Conservation (phyloP, 37 sponge, comb jelly and placozoan species). For the Cliona cf. orientalis region DNA sequence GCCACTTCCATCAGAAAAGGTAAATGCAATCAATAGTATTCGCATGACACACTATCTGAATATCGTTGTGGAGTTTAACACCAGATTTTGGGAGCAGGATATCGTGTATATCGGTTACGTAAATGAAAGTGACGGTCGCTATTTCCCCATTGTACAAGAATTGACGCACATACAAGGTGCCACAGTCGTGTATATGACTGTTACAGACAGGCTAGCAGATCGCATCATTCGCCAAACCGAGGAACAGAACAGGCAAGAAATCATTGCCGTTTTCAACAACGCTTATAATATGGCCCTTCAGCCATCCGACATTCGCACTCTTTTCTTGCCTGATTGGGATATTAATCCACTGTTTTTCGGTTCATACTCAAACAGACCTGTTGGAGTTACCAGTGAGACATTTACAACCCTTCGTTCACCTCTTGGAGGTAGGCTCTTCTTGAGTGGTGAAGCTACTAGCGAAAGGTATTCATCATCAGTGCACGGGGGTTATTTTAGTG, state of each 20-base stretch:
- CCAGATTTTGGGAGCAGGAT: slow-evolving; percentile 48
- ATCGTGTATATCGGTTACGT: no score
- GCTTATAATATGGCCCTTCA: no score
- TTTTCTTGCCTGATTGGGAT: slow-evolving; percentile 35
- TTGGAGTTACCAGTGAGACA: slow-evolving; percentile 13
- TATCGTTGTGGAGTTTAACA: slow-evolving; percentile 15
- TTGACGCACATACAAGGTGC: slow-evolving; percentile 9
- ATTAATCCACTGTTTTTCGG: slow-evolving; percentile 57
- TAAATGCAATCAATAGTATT: slow-evolving; percentile 18
- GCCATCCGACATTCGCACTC: no score
- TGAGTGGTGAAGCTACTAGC: slow-evolving; percentile 66
- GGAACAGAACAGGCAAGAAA: slow-evolving; percentile 27
- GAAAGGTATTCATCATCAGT: slow-evolving; percentile 26
- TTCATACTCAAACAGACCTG: slow-evolving; percentile 33
- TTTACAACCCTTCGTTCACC: background rate
- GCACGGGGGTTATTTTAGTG: slow-evolving; percentile 69
- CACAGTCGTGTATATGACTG: slow-evolving; percentile 10
- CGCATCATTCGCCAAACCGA: slow-evolving; percentile 6
- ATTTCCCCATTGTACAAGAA: slow-evolving; percentile 26
- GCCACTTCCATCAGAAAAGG: slow-evolving; percentile 16
- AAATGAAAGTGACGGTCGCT: no score
- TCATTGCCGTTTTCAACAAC: no score
- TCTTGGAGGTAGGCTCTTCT: slow-evolving; percentile 50
- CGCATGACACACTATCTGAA: slow-evolving; percentile 43
- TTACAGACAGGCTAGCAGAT: slow-evolving; percentile 32